phyloP scores from a whole-genome alignment of 2,797 vertebrate genomes.

The Chelmon rostratus region DNA sequence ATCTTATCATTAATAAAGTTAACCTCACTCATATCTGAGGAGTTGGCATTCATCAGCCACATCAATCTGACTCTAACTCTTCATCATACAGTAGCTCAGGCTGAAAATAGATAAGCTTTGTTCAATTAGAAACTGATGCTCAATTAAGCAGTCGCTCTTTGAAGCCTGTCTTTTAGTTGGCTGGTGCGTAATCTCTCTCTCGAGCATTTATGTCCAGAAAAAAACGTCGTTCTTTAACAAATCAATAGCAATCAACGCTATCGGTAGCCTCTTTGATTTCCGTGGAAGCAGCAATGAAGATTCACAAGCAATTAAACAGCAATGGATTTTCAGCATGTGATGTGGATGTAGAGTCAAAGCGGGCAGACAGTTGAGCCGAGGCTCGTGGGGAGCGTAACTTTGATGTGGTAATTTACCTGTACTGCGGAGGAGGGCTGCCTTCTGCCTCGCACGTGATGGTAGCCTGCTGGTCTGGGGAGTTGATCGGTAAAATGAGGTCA shows the following conservation, averaged over 20 bases:
- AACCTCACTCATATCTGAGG: slow-evolving; percentile 66
- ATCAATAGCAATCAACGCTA: slow-evolving; percentile 75
- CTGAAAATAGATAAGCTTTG: slow-evolving; percentile 59
- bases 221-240: slow-evolving; percentile 60
- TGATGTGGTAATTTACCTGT: slow-evolving; percentile 80
- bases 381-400: slow-evolving; percentile 25
- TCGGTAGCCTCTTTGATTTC: slow-evolving; percentile 67
- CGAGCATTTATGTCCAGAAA: slow-evolving; percentile 65
- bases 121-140: slow-evolving; percentile 66
- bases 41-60: slow-evolving; percentile 64
- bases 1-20: slow-evolving; percentile 72
- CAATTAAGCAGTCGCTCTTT: slow-evolving; percentile 71
- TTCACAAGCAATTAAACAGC: slow-evolving; percentile 65
- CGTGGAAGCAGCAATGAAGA: slow-evolving; percentile 56
- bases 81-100: slow-evolving; percentile 46
- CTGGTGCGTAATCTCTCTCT: slow-evolving; percentile 65
- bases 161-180: slow-evolving; percentile 56
- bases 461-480: slow-evolving; percentile 82
- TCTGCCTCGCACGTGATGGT: slow-evolving; percentile 83
- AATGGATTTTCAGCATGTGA: slow-evolving; percentile 40
- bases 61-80: slow-evolving; percentile 36
- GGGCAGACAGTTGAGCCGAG: slow-evolving; percentile 11
- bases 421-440: slow-evolving; percentile 80
- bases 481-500: slow-evolving; percentile 87
- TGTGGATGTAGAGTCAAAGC: slow-evolving; percentile 5